Conservation (phyloP, 2,888 invertebrate genomes). For the Sepiola atlantica region DNA sequence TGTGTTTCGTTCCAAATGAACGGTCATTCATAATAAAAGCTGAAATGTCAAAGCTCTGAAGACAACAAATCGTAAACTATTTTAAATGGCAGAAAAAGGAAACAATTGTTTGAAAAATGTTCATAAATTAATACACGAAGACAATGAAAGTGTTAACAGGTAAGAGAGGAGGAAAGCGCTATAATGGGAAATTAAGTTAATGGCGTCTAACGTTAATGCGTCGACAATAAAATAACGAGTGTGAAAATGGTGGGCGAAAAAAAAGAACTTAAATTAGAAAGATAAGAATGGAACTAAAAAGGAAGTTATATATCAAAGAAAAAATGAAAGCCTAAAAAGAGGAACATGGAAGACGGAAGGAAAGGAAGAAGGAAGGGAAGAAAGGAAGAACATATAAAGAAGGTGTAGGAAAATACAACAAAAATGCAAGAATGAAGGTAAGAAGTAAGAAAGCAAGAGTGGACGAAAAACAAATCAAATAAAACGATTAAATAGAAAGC, state of each 20-base stretch:
- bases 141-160: not conserved
- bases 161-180: not conserved
- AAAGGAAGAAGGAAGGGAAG: not conserved
- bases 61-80: not conserved
- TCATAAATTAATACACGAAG: not conserved
- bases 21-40: not conserved
- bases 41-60: no score
- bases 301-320: not conserved
- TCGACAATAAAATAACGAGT: no score
- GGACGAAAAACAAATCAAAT: no score
- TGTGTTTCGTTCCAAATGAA: not conserved
- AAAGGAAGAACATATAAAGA: not conserved
- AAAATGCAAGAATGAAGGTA: not conserved
- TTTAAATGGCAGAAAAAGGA: not conserved
- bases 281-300: not conserved
- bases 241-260: not conserved
- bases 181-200: not conserved
- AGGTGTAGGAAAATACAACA: not conserved
- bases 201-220: not conserved
- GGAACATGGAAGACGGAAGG: not conserved
- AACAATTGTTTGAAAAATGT: not conserved
- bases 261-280: not conserved
- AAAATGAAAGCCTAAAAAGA: no score
- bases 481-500: no score
- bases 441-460: not conserved